phyloP scores from a whole-genome alignment of 2,797 vertebrate species.

The Peromyscus aztecus region DNA sequence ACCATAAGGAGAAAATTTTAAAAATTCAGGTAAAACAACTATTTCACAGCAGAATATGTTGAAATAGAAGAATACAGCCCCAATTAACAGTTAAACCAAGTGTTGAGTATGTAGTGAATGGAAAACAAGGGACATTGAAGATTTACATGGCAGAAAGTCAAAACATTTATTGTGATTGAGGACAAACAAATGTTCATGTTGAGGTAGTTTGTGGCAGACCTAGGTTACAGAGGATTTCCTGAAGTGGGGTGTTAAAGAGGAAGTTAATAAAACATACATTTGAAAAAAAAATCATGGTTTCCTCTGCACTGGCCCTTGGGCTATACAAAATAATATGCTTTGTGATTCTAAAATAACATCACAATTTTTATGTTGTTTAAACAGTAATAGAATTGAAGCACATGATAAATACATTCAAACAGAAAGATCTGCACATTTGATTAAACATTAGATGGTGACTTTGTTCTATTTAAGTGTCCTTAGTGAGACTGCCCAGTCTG shows the following conservation, averaged over 20 bases:
- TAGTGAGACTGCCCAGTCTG: background rate
- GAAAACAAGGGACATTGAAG: background rate
- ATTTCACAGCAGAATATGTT: background rate
- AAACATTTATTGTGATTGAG: background rate
- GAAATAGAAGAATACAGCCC: background rate
- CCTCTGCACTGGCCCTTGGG: background rate
- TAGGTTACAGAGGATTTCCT: background rate
- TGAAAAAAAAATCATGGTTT: background rate
- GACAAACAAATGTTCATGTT: background rate
- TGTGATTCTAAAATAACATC: background rate
- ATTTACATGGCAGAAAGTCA: background rate
- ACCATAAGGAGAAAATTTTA: background rate
- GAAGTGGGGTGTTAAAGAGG: background rate
- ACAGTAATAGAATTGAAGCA: background rate
- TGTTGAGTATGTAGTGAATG: background rate
- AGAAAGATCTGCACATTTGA: background rate
- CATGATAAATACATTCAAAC: conserved; percentile 1
- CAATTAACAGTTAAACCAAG: background rate
- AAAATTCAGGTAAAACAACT: background rate
- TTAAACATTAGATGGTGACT: background rate
- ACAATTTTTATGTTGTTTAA: background rate
- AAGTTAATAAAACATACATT: background rate
- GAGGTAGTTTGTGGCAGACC: background rate
- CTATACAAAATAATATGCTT: background rate
- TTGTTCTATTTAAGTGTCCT: background rate